Evolutionary conservation across 2,797 vertebrate genomes (phyloP), one percentile per base, ranked within the genome.

Genomic region (Channallabes apus): DNA sequence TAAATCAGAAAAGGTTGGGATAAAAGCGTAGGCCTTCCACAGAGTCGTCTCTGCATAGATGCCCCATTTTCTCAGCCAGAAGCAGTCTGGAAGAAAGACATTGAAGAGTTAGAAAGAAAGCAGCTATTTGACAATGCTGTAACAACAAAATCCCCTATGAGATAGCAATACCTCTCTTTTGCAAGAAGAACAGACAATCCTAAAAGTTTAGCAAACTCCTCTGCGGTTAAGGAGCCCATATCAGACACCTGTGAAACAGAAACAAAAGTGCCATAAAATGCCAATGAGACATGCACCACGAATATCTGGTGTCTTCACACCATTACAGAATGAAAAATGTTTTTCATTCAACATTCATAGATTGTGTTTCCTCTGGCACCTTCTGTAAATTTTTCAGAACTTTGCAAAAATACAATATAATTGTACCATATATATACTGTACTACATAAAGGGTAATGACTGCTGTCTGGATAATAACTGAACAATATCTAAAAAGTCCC

Each of bases 21-120:
- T 98, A 99, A 94, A 99, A 99, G 86, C 98, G 95, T 90, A 99
- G 93, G 88, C 98, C 97, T 95, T 99, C 98, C 46, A 99, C 98
- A 2, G 97, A 99, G 93, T 99, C 98, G 22, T 99, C 98, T 92
- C 98, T 93, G 91, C 98, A 99, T 89, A 99, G 94, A 87, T 98
- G 97, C 29, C 98, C 98, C 96, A 98, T 96, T 93, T 99, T 99
- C 94, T 99, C 98, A 62, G 98, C 98, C 88, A 99, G 95, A 81
- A 99, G 92, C 89, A 99, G 92, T 92, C 98, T 99, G 89, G 5
- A 6, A 82, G 75, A 91, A 59, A 69, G 58, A 76, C 38, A 59
- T 35, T 46, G 69, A 85, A 41, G 29, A 32, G 54, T 79, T 67
- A 84, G 58, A n/a, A 7, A 65, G 72, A 73, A 51, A 8, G 4